Evolutionary conservation across 2,797 vertebrate species (phyloP).

Genomic region (Micromesistius poutassou): DNA sequence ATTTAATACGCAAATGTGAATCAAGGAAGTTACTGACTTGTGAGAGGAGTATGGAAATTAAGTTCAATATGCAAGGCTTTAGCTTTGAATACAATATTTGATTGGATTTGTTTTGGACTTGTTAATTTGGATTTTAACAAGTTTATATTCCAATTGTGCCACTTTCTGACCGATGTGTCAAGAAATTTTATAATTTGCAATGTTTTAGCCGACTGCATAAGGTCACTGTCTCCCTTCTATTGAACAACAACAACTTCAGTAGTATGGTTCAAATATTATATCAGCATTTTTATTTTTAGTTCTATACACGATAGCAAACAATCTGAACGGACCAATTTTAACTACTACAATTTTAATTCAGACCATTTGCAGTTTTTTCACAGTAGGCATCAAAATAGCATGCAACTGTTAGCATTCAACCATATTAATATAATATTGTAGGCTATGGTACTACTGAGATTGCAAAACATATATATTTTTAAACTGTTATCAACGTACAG

Average conservation of each 20-base stretch:
- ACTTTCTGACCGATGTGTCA: neutral
- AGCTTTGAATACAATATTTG: neutral
- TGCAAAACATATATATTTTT: neutral
- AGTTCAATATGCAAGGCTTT: neutral
- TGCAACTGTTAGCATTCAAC: neutral
- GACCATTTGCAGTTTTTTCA: no score
- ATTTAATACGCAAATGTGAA: slow-evolving; percentile 40
- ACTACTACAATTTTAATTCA: no score
- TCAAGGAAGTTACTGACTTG: slow-evolving; percentile 35
- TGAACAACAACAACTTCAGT: neutral
- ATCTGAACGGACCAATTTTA: neutral
- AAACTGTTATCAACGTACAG: neutral
- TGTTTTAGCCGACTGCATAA: neutral
- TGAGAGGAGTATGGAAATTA: no score
- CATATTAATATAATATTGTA: neutral
- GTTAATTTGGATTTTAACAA: no score
- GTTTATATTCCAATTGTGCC: neutral
- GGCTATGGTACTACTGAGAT: neutral
- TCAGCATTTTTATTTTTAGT: neutral
- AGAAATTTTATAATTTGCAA: neutral
- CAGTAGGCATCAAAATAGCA: no score
- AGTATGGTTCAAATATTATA: neutral
- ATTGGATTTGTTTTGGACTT: no score
- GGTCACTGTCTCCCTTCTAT: neutral
- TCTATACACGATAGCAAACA: neutral